Conservation (phyloP, 1,140 invertebrate species). For the Adelges cooleyi region DNA sequence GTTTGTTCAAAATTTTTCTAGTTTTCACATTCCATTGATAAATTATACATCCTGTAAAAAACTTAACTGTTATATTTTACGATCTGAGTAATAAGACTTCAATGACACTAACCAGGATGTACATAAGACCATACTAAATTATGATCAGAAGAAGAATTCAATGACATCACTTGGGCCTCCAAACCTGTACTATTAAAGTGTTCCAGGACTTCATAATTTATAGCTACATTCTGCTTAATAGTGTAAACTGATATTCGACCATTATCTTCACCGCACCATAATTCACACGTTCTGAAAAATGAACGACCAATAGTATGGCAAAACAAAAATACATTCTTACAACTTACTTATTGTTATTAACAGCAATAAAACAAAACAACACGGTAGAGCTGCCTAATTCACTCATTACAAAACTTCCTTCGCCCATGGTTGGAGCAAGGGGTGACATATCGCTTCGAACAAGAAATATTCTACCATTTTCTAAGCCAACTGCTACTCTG, state of each 20-base stretch:
- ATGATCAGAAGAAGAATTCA: slow-evolving; percentile 42
- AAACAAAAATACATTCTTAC: background rate
- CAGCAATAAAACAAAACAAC: slow-evolving; percentile 47
- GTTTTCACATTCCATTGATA: slow-evolving; percentile 67
- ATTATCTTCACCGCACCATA: slow-evolving; percentile 66
- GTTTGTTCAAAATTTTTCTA: slow-evolving; percentile 57
- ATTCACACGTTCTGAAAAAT: slow-evolving; percentile 44
- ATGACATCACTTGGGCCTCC: slow-evolving; percentile 49
- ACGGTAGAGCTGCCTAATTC: slow-evolving; percentile 56
- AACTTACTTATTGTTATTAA: slow-evolving; percentile 37
- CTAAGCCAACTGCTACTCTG: slow-evolving; percentile 57
- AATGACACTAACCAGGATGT: slow-evolving; percentile 43
- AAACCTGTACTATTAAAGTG: slow-evolving; percentile 48
- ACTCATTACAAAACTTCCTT: slow-evolving; percentile 61
- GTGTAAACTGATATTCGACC: slow-evolving; percentile 60
- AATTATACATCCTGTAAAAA: slow-evolving; percentile 56
- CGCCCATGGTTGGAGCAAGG: slow-evolving; percentile 47
- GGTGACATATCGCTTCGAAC: slow-evolving; percentile 49
- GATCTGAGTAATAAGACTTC: no score
- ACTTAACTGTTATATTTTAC: background rate
- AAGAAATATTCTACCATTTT: slow-evolving; percentile 65
- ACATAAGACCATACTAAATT: slow-evolving; percentile 65
- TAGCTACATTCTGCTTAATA: slow-evolving; percentile 47
- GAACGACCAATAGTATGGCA: no score
- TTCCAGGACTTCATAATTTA: slow-evolving; percentile 47